Evolutionary conservation across 2,797 vertebrate genomes (phyloP), one percentile per base, ranked within the genome.

Genomic region (Linurgus olivaceus): DNA sequence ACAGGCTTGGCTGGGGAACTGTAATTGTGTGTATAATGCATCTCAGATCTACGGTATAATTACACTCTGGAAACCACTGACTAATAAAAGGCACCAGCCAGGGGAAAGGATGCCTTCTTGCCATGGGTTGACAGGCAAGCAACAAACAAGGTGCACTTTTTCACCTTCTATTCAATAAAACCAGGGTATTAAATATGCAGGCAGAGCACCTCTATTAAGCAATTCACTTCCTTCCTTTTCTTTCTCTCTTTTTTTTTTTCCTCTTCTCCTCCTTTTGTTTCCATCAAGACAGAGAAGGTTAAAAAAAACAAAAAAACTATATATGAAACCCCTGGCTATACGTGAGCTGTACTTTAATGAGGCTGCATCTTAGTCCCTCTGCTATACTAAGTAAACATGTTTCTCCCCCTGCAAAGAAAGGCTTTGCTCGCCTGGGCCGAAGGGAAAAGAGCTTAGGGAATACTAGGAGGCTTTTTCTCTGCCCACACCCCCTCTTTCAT

Each of bases 161-260:
- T 97, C 97, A 97, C 97, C 88, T 97, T 97, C 97, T 97, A 97
- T 98, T 98, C 98, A 98, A 98, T 97, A 98, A 98, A 98, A 97
- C 95, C 95, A 95, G 94, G 96, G 95, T 96, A 98, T 97, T 98
- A 98, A 98, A 98, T 97, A 98, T 97, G 97, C 98, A 97, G 90
- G 90, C 96, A 96, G 93, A 96, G 93, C 86, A 96, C 95, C 95
- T 97, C 96, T 96, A 97, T 97, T 97, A 97, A 97, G 96, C 94
- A 97, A 96, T 93, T 97, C 94, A 86, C 95, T 97, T 91, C 96
- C 94, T 97, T 91, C 79, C 79, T 94, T 96, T 96, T 91, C 90
- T 96, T 92, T 82, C 65, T 81, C 12, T 55, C 42, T 66, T 82
- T 38, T 38, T 38, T 38, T 47, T 68, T 13, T 7, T 5, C 3